phyloP scores from a whole-genome alignment of 2,113 vertebrate species.

The Scophthalmus maximus region DNA sequence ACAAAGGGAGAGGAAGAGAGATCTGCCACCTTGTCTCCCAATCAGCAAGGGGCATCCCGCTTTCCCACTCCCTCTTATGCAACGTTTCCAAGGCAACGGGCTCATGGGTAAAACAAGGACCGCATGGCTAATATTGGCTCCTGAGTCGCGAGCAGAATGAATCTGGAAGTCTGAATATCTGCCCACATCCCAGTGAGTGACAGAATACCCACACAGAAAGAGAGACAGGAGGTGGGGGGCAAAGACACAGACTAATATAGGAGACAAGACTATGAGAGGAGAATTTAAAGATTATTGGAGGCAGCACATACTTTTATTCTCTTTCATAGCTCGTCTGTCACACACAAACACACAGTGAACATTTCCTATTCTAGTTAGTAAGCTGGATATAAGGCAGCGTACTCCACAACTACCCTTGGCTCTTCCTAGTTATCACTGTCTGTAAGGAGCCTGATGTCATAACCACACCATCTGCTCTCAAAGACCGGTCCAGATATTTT shows the following conservation, averaged over 20 bases:
- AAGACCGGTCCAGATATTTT: constrained; percentile 68
- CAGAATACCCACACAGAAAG: constrained; percentile 57
- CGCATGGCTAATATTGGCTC: constrained; percentile 84
- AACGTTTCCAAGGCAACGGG: constrained; percentile 85
- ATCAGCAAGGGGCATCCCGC: constrained; percentile 82
- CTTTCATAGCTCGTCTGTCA: constrained; percentile 2
- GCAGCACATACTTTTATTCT: constrained; percentile 16
- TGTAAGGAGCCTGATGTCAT: constrained; percentile 73
- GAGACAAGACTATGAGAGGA: constrained; percentile 30
- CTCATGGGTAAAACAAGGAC: constrained; percentile 84
- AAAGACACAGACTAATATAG: constrained; percentile 31
- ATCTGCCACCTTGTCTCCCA: constrained; percentile 82
- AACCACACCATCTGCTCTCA: constrained; percentile 71
- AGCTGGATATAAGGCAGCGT: constrained; percentile 40
- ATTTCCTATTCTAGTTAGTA: constrained; percentile 51
- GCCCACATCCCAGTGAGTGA: constrained; percentile 73
- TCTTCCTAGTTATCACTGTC: constrained; percentile 48
- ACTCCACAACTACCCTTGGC: constrained; percentile 46
- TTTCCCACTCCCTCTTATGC: constrained; percentile 82
- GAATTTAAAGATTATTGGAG: constrained; percentile 36
- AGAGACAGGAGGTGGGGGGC: constrained; percentile 29
- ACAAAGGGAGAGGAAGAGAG: constrained; percentile 53
- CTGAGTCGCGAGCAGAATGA: constrained; percentile 71
- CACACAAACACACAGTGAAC: constrained; percentile 11
- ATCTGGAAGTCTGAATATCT: constrained; percentile 76